Evolutionary conservation across 2,888 invertebrate genomes (phyloP), one percentile per base, ranked within the genome.

Genomic region (Ditula angustiorana): DNA sequence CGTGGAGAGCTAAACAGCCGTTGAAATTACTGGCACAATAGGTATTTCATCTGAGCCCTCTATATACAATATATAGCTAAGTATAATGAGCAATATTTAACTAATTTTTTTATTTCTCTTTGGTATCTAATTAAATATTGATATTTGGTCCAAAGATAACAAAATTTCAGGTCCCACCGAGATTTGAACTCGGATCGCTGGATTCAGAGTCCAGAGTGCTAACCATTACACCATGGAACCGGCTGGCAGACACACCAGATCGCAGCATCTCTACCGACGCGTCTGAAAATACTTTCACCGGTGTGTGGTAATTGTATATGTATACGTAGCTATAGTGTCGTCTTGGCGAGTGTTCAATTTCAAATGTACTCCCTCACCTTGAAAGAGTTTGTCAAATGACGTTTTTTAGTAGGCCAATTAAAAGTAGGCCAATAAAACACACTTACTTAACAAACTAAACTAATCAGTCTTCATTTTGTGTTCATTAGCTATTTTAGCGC

Each of bases 141-240:
- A 16, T 30, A 37, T 33, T 13, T 24, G 24, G 47, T 16, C 10
- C 19, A 53, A 47, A 49, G 24, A n/a, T 21, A 37, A 24, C 55
- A 69, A 69, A 71, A 69, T 30, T 2, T 52, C 83, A 74, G 94
- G 94, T 94, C 89, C 94, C 94, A 94, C 94, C 94, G 94, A 94
- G 94, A 94, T 94, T 94, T 94, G 94, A 94, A 94, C 94, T 94
- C 94, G 93, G 94, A 94, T 94, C 94, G 94, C 94, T 94, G 94
- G 94, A 94, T 94, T 94, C 94, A 94, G 89, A 94, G 94, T 94
- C 94, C 94, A 94, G 94, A 94, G 94, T 94, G 94, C 94, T 94
- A 92, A 94, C 94, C 94, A 92, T 94, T 94, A 94, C 93, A 93
- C 93, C 93, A 93, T 93, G 92, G 92, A 88, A 93, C 93, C 93